Base-by-base conservation (phyloP, 2,113 vertebrate genomes). In the Catharus minimus region DNA sequence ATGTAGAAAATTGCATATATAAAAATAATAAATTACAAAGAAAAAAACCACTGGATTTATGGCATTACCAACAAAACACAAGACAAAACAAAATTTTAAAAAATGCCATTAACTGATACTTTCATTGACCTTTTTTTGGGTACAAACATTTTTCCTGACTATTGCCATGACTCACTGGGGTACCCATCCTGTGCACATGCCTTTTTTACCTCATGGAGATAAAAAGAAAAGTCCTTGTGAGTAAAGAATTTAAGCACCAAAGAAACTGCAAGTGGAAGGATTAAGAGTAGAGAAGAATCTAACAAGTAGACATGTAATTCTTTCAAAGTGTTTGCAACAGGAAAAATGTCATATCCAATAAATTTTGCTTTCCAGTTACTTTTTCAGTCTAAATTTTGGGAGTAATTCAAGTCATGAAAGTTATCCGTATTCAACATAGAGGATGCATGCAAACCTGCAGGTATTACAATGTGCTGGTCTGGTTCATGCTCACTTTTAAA, bases 171-270 rank as follows among this genome's bases (percentile, higher is more conserved):
- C 7, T 38, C 32, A 26, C 24, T 77, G 15, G 5, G 13, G 1
- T 56, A 38, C 23, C 30, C 6, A 5, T 11, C 5, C 1, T 10
- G 27, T 52, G 16, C 16, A n/a, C 2, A 9, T 19, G 9, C 13
- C 7, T 62, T 60, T 55, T 60, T 41, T 46, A 39, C 10, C 10
- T 66, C 5, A 2, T 8, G 16, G 7, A 77, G 32, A 16, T 64
- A 52, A 86, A 84, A 77, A 68, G 4, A 13, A 73, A 73, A 58
- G 26, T 44, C 39, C 10, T 71, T 62, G 8, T 64, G 17, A 78
- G 17, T 52, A 32, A 88, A 89, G 61, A 43, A 36, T 20, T 78
- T 64, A 41, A 32, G 11, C 28, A 44, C 10, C 21, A 82, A 26
- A 43, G 43, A 55, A 86, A 64, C 6, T 61, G 26, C 21, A 75